Conservation (phyloP, 2,888 invertebrate species). For the Eupithecia abbreviata region DNA sequence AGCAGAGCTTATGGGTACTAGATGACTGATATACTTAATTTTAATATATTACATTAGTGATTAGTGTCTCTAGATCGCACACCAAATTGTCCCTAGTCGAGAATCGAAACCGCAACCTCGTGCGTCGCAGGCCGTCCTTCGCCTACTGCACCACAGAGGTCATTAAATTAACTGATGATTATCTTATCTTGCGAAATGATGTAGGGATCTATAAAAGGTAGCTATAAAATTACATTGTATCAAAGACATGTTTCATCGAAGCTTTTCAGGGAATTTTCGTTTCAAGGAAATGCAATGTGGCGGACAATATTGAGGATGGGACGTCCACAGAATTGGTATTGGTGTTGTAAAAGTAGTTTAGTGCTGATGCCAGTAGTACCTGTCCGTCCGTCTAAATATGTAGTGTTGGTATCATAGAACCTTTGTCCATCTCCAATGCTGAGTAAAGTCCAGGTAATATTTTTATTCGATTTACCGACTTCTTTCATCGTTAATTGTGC, state of each 20-base stretch:
- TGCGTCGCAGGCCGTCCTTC: no score
- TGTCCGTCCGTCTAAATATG: conserved; percentile 4
- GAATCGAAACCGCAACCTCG: no score
- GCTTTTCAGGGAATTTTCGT: conserved; percentile 18
- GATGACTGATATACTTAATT: no score
- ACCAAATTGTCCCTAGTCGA: no score
- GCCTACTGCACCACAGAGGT: no score
- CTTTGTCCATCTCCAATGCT: background rate
- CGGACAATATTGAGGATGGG: conserved; percentile 28
- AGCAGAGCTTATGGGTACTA: no score
- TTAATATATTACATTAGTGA: no score
- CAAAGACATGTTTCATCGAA: conserved; percentile 16
- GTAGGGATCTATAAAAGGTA: background rate
- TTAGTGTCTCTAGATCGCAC: no score
- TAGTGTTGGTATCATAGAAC: background rate
- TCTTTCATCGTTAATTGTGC: background rate
- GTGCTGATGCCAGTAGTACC: conserved; percentile 16
- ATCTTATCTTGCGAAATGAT: background rate
- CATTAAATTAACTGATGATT: no score
- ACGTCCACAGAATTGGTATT: conserved; percentile 22
- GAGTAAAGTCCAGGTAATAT: background rate
- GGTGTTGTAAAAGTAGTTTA: conserved; percentile 21
- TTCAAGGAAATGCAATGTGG: conserved; percentile 30
- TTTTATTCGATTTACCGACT: background rate
- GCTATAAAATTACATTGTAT: conserved; percentile 3